phyloP scores from a whole-genome alignment of 1,140 invertebrate genomes.

The Sesamia nonagrioides region DNA sequence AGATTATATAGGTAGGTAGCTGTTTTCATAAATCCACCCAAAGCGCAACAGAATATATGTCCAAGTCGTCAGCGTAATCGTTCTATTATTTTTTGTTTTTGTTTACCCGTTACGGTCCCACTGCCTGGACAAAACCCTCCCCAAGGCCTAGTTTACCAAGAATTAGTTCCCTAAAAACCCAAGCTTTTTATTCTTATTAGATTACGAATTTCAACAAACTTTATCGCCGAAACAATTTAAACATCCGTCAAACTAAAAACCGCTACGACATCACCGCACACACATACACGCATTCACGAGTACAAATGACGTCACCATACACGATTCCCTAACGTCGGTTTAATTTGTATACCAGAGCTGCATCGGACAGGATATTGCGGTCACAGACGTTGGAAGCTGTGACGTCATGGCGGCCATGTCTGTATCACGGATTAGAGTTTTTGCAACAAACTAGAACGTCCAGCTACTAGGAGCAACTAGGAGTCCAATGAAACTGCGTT shows the following conservation, averaged over 20 bases:
- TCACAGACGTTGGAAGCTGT: slow-evolving; percentile 45
- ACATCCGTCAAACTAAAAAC: slow-evolving; percentile 6
- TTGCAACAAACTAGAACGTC: slow-evolving; percentile 24
- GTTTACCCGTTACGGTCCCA: no score
- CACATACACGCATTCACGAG: background rate
- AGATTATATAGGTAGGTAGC: no score
- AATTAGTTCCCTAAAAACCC: background rate
- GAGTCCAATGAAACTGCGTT: slow-evolving; percentile 47
- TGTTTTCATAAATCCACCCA: no score
- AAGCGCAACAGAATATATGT: no score
- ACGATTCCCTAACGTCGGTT: slow-evolving; percentile 47
- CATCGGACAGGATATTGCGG: slow-evolving; percentile 51
- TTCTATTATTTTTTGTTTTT: no score
- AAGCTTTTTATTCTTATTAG: background rate
- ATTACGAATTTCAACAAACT: background rate
- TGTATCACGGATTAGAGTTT: slow-evolving; percentile 30
- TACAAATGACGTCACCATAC: background rate
- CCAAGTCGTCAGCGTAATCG: no score
- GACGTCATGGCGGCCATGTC: slow-evolving; percentile 33
- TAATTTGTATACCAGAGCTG: slow-evolving; percentile 50
- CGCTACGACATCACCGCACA: background rate
- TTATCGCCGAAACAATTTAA: background rate
- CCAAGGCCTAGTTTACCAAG: no score
- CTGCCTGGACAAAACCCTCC: no score
- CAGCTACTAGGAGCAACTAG: no score